These are phyloP conservation scores for Ciconia boyciana DNA, from an alignment of 2,113 vertebrate species.

Conservation along the genomic window DNA sequence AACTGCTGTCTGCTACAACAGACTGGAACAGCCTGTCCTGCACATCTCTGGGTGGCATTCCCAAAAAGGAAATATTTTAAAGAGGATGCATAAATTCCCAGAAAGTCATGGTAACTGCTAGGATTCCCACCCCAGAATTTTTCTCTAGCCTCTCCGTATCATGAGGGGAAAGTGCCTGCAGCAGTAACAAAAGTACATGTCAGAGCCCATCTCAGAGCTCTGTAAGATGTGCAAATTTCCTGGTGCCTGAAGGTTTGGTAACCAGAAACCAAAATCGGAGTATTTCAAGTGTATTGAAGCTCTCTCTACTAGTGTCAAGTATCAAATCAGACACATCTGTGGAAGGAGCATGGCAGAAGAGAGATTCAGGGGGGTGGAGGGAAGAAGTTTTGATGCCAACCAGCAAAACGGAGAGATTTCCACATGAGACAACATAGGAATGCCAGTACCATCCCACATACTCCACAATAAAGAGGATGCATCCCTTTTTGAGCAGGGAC, in stretches of 20 bases:
- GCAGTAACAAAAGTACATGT: conserved; percentile 28
- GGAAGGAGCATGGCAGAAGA: background rate
- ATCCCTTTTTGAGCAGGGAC: background rate
- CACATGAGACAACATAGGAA: background rate
- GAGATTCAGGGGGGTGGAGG: background rate
- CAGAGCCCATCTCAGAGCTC: conserved; percentile 34
- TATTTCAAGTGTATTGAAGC: background rate
- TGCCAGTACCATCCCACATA: background rate
- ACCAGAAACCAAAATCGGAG: conserved; percentile 25
- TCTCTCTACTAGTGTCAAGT: conserved; percentile 2
- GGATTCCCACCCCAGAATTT: background rate
- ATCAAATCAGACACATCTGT: conserved; percentile 15
- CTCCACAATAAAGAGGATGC: background rate
- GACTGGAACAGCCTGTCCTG: background rate
- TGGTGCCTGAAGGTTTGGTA: conserved; percentile 47
- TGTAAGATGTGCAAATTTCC: conserved; percentile 46
- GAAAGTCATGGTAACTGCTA: background rate
- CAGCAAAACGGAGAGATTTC: background rate
- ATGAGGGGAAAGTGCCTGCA: conserved; percentile 41
- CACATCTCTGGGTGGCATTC: background rate
- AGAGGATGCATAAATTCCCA: background rate
- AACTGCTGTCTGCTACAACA: background rate
- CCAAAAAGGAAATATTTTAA: background rate
- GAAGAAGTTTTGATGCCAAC: background rate
- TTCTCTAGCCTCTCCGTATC: background rate